Percentiles rank a stretch among this genome's conserved stretches.
Evolutionary conservation across 2,888 invertebrate species (phyloP).

Genomic region (Himalopsyche tibetana): DNA sequence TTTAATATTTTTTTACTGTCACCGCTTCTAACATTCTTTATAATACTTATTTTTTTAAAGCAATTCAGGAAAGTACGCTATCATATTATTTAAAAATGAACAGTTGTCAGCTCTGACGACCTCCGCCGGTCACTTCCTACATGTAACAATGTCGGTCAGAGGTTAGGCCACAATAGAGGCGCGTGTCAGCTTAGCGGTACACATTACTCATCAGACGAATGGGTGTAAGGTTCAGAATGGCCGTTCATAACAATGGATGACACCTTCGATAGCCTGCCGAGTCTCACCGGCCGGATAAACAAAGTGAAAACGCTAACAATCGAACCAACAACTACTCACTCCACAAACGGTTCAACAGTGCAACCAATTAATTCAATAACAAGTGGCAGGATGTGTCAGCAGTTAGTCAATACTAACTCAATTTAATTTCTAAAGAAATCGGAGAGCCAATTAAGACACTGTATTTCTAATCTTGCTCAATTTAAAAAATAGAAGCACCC

Average conservation of each 20-base stretch:
- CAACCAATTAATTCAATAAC: conserved; percentile 23
- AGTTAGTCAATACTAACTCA: too few species aligned
- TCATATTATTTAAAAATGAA: not conserved
- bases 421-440: too few species aligned
- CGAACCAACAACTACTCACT: not conserved
- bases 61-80: too few species aligned
- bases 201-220: conserved; percentile 48
- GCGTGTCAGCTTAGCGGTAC: conserved; percentile 46
- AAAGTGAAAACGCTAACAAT: conserved; percentile 39
- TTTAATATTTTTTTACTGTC: too few species aligned
- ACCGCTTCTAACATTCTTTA: too few species aligned
- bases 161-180: conserved; percentile 55
- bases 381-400: not conserved
- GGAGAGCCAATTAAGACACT: too few species aligned
- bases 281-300: not conserved
- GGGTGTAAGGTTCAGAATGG: conserved; percentile 20
- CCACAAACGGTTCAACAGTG: conserved; percentile 15
- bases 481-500: too few species aligned
- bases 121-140: conserved; percentile 55
- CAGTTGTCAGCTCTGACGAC: not conserved
- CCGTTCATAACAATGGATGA: conserved; percentile 17
- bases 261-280: conserved; percentile 27
- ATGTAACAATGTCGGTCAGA: conserved; percentile 59
- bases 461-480: too few species aligned
- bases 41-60: too few species aligned